Evolutionary conservation across 2,797 vertebrate genomes (phyloP).

Genomic region (Enteromius argenteus): DNA sequence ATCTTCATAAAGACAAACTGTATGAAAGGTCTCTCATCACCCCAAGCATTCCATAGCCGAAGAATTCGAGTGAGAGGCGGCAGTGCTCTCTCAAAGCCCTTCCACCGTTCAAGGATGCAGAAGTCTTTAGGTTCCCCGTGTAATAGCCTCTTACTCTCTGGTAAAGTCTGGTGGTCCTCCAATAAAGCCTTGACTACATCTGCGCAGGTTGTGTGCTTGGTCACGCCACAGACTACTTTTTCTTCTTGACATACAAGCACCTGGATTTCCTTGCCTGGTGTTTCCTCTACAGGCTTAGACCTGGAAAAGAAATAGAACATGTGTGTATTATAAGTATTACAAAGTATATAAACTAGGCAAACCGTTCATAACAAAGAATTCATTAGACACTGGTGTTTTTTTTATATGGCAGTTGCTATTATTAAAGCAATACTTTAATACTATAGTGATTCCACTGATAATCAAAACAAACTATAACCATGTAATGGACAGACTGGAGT

Average conservation of each 20-base stretch:
- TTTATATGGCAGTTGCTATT: background rate
- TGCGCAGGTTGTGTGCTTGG: conserved; percentile 90
- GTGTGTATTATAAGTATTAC: conserved; percentile 16
- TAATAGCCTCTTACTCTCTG: conserved; percentile 84
- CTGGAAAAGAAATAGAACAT: conserved; percentile 60
- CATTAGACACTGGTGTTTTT: background rate
- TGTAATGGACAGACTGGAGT: conserved; percentile 1
- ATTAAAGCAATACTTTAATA: background rate
- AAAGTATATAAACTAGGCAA: background rate
- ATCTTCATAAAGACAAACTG: conserved; percentile 89
- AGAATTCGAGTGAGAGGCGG: conserved; percentile 92
- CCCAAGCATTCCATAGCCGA: conserved; percentile 94
- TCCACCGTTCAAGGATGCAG: conserved; percentile 93
- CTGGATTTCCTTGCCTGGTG: conserved; percentile 89
- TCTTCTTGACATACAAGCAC: conserved; percentile 94
- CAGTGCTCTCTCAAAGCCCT: conserved; percentile 88
- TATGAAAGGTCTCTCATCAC: conserved; percentile 88
- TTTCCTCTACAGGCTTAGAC: conserved; percentile 82
- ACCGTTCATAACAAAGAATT: background rate
- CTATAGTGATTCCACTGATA: conserved; percentile 52
- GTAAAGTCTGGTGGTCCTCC: conserved; percentile 86
- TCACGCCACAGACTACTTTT: conserved; percentile 92
- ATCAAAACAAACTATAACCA: background rate
- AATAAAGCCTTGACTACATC: conserved; percentile 92
- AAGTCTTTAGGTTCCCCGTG: conserved; percentile 90